Conservation (phyloP, 1,140 invertebrate genomes). For the Eufriesea mexicana region DNA sequence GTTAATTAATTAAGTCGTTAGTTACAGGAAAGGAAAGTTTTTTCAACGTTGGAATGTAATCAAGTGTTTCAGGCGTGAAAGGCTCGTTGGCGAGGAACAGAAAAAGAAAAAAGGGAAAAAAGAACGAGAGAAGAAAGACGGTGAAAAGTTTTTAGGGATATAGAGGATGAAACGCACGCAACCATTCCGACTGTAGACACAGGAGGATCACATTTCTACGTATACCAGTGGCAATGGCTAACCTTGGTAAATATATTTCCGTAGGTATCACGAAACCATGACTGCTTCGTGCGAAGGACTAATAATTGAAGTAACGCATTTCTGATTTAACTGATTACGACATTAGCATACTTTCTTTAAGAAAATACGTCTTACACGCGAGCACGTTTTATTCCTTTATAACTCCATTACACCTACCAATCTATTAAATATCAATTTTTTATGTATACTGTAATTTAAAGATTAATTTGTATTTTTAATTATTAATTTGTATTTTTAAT, state of each 20-base stretch:
- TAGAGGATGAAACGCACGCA: conserved; percentile 71
- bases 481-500: too few species aligned
- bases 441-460: too few species aligned
- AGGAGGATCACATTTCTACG: conserved; percentile 60
- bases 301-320: conserved; percentile 55
- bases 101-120: conserved; percentile 5
- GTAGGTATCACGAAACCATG: conserved; percentile 53
- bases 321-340: background rate
- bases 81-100: background rate
- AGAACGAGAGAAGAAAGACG: background rate
- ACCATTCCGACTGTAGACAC: conserved; percentile 54
- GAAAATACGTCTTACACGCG: background rate
- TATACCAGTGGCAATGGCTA: conserved; percentile 60
- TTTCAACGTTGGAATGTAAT: background rate
- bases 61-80: background rate
- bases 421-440: too few species aligned
- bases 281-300: conserved; percentile 57
- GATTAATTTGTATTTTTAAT: too few species aligned
- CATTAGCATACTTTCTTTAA: background rate
- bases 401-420: background rate
- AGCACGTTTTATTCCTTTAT: background rate
- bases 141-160: conserved; percentile 27
- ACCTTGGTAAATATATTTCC: conserved; percentile 71
- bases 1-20: background rate
- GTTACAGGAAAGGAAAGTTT: background rate